Conservation (phyloP, 2,888 invertebrate genomes). For the Eledone cirrhosa region DNA sequence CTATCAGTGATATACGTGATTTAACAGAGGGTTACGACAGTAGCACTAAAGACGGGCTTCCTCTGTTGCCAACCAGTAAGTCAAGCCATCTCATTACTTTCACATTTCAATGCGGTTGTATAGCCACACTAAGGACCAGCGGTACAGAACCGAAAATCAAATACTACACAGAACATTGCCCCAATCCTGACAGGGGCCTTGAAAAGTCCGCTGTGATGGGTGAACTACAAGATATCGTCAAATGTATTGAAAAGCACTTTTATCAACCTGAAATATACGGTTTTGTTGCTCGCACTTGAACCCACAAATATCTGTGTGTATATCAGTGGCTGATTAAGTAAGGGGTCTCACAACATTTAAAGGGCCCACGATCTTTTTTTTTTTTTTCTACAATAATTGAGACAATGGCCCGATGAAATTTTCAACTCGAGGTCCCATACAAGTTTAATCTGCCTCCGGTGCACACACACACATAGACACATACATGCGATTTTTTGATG, state of each 20-base stretch:
- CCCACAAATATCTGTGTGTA: background rate
- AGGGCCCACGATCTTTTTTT: no score
- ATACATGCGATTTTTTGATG: no score
- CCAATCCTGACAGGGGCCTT: constrained; percentile 58
- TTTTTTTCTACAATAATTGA: no score
- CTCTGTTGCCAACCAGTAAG: constrained; percentile 70
- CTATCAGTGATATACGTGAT: constrained; percentile 81
- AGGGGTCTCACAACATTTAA: no score
- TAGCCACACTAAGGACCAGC: constrained; percentile 90
- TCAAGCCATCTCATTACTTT: constrained; percentile 92
- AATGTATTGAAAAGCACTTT: constrained; percentile 81
- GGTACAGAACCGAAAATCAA: constrained; percentile 99
- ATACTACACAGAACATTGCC: constrained; percentile 83
- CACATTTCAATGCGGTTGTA: constrained; percentile 84
- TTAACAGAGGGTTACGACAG: constrained; percentile 88
- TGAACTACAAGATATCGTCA: constrained; percentile 79
- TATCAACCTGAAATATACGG: constrained; percentile 80
- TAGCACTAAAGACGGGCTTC: constrained; percentile 75
- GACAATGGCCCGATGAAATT: no score
- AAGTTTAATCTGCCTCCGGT: no score
- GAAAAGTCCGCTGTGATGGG: constrained; percentile 31
- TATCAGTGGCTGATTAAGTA: no score
- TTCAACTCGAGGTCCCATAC: no score
- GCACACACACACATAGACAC: no score
- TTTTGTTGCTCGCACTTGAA: constrained; percentile 68